Evolutionary conservation across 1,140 invertebrate genomes (phyloP).

Genomic region (Drosophila ohnishii): DNA sequence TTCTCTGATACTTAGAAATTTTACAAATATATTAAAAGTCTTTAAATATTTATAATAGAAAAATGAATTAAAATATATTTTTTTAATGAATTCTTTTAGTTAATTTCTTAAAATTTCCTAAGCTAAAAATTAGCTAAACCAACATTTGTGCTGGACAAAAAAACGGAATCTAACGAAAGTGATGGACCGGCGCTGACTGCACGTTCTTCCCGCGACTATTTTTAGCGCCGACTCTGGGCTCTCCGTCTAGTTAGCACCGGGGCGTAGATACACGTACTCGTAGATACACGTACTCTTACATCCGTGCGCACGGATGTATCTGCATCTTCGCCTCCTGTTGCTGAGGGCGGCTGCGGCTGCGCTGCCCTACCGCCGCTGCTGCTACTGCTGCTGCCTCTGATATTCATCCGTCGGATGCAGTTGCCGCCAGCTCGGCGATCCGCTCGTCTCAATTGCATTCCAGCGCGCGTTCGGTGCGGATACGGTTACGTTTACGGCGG

Average conservation of each 20-base stretch:
- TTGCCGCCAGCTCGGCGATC: slow-evolving; percentile 41
- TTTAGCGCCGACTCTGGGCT: slow-evolving; percentile 52
- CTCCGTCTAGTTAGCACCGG: slow-evolving; percentile 68
- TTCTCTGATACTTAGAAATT: no score
- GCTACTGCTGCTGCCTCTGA: slow-evolving; percentile 14
- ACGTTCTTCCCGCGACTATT: slow-evolving; percentile 56
- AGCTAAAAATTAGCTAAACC: background rate
- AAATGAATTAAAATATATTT: background rate
- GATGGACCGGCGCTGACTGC: slow-evolving; percentile 59
- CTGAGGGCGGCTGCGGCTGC: slow-evolving; percentile 65
- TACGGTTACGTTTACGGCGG: slow-evolving; percentile 51
- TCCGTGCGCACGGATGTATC: slow-evolving; percentile 31
- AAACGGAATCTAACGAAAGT: slow-evolving; percentile 65
- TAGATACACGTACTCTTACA: slow-evolving; percentile 4
- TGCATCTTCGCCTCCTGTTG: slow-evolving; percentile 47
- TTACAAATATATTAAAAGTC: background rate
- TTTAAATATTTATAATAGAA: background rate
- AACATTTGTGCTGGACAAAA: background rate
- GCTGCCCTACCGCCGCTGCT: slow-evolving; percentile 14
- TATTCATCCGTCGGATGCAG: slow-evolving; percentile 45
- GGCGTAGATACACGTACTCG: slow-evolving; percentile 32
- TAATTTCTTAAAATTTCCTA: background rate
- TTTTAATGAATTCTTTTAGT: background rate
- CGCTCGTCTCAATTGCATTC: slow-evolving; percentile 74
- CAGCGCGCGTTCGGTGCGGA: slow-evolving; percentile 73